Conservation (phyloP, 2,888 invertebrate genomes). For the Tridacna gigas region DNA sequence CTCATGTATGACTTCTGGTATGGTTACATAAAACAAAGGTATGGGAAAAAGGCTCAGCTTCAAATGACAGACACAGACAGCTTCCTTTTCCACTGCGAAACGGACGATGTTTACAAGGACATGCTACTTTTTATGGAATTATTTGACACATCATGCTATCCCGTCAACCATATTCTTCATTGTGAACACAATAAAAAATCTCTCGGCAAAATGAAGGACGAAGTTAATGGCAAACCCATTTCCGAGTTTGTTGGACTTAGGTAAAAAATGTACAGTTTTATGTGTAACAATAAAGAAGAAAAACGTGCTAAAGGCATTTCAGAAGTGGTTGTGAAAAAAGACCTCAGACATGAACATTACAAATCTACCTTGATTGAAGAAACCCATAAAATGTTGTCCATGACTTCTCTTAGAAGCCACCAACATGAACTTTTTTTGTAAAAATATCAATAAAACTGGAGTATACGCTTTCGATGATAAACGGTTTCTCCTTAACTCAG, state of each 20-base stretch:
- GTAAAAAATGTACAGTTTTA: slow-evolving; percentile 45
- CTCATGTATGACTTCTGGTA: slow-evolving; percentile 84
- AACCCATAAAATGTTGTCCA: slow-evolving; percentile 43
- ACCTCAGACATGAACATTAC: slow-evolving; percentile 53
- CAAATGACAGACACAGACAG: slow-evolving; percentile 63
- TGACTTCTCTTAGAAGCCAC: slow-evolving; percentile 51
- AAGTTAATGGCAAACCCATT: slow-evolving; percentile 71
- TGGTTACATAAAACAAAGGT: slow-evolving; percentile 57
- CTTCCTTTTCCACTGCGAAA: slow-evolving; percentile 36
- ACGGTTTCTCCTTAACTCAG: slow-evolving; percentile 50
- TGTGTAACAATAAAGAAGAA: slow-evolving; percentile 43
- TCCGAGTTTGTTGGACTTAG: slow-evolving; percentile 74
- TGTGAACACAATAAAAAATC: slow-evolving; percentile 73
- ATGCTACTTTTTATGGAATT: slow-evolving; percentile 32
- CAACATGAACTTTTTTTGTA: slow-evolving; percentile 52
- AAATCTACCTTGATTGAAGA: slow-evolving; percentile 50
- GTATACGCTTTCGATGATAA: slow-evolving; percentile 62
- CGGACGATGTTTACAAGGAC: slow-evolving; percentile 48
- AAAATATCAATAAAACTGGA: slow-evolving; percentile 53
- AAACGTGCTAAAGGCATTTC: slow-evolving; percentile 61
- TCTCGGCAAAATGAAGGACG: slow-evolving; percentile 80
- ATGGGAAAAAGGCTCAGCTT: slow-evolving; percentile 34
- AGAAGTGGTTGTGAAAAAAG: slow-evolving; percentile 55
- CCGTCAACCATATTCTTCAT: slow-evolving; percentile 67
- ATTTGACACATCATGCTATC: slow-evolving; percentile 73